phyloP scores from a whole-genome alignment of 2,797 vertebrate genomes.

The Rhynchotus rufescens region DNA sequence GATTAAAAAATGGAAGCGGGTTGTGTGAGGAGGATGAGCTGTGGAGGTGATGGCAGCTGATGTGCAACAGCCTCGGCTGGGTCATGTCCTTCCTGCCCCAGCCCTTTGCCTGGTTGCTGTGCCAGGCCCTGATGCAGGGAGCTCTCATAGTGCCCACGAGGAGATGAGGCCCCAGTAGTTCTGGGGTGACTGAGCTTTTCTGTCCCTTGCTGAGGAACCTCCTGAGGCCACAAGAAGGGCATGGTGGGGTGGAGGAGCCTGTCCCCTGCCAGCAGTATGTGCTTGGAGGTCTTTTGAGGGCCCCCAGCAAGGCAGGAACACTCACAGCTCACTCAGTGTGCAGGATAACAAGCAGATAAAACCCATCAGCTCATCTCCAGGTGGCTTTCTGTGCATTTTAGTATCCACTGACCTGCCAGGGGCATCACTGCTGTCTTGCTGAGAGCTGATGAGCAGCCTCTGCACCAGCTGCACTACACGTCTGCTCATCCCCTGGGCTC shows the following conservation, averaged over 20 bases:
- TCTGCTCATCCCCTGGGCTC: accelerated
- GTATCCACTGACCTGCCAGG: neutral
- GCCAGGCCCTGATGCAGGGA: neutral
- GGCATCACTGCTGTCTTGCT: neutral
- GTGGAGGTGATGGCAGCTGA: neutral
- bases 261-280: neutral
- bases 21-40: neutral
- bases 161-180: neutral
- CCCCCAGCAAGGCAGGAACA: neutral
- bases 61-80: neutral
- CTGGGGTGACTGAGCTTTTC: neutral
- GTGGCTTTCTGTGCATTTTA: neutral
- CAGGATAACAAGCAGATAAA: constrained; percentile 7
- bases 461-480: neutral
- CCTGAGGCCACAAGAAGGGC: neutral
- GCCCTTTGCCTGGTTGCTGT: neutral
- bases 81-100: neutral
- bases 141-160: neutral
- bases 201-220: neutral
- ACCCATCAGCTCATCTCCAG: neutral
- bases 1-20: neutral
- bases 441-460: neutral
- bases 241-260: neutral
- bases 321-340: neutral
- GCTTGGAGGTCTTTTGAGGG: neutral